Base-by-base conservation (phyloP, 1,140 invertebrate species). In the Streblospio benedicti region DNA sequence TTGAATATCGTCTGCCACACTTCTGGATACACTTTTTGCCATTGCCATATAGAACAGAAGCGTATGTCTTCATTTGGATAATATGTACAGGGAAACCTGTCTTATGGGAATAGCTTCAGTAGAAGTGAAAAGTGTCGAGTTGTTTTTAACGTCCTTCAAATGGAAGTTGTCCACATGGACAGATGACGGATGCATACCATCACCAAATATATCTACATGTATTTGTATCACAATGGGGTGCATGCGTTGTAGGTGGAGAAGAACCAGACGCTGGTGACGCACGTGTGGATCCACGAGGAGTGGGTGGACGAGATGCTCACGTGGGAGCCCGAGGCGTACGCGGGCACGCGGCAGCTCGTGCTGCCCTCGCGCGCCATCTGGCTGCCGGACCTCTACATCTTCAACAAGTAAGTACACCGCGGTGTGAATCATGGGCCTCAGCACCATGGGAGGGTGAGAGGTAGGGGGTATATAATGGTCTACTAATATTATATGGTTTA, bases 381-480 rank as follows among this genome's bases (percentile, higher is more conserved):
- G 60, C 55, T 59, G 4, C 60, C 60, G 23, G 60, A 62, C 30
- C 27, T 62, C 28, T 62, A 59, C 31, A 43, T 62, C 2, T 62
- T 62, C 49, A 62, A 62, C 45, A 62, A 62, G 60, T 62, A 62
- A 41, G 59, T 43, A 44, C 23, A 28, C 51, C n/a, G n/a, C 12
- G 12, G n/a, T 41, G n/a, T 41, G 38, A 41, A 12, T 41, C 12
- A 41, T 12, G 12, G 12, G n/a, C n/a, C n/a, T n/a, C n/a, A n/a
- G n/a, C n/a, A n/a, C n/a, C n/a, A n/a, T n/a, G n/a, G n/a, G n/a
- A n/a, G n/a, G n/a, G n/a, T n/a, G n/a, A n/a, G n/a, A n/a, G n/a
- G n/a, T n/a, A n/a, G n/a, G n/a, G n/a, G n/a, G n/a, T n/a, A 53
- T 32, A 14, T 20, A 9, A 6, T 49, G 6, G 12, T 9, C 12